Evolutionary conservation across 1,140 invertebrate species (phyloP).

Genomic region (Drosophila yakuba): DNA sequence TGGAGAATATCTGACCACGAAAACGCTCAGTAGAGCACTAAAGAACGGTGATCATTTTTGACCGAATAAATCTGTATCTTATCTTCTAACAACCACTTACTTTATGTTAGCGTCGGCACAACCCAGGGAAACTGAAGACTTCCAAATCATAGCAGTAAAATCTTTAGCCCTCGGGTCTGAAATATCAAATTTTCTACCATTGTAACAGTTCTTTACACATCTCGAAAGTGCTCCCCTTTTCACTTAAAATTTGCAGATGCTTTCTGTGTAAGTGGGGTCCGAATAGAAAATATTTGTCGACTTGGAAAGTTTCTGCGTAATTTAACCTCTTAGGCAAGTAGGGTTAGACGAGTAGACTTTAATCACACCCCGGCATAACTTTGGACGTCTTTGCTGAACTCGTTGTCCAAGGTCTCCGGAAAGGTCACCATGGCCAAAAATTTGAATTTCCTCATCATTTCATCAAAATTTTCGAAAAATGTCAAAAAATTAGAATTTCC

Average conservation of each 20-base stretch:
- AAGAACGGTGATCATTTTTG: neutral
- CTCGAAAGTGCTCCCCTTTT: neutral
- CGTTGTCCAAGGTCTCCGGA: neutral
- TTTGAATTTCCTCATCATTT: too few relatives aligned
- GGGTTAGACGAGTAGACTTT: neutral
- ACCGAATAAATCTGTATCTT: neutral
- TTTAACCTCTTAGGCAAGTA: too few relatives aligned
- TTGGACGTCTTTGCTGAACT: neutral
- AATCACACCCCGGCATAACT: neutral
- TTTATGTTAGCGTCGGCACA: constrained; percentile 1
- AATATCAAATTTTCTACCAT: neutral
- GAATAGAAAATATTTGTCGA: accelerated
- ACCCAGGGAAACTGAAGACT: neutral
- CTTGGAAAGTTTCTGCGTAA: neutral
- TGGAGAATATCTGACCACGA: constrained; percentile 11
- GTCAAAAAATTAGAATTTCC: too few relatives aligned
- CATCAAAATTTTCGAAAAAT: too few relatives aligned
- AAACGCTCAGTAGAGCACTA: neutral
- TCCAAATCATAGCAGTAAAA: constrained; percentile 14
- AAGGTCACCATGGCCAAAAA: too few relatives aligned
- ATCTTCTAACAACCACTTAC: neutral
- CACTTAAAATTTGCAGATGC: neutral
- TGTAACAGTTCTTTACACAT: neutral
- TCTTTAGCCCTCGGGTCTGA: neutral
- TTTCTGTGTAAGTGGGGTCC: constrained; percentile 2